Conservation (phyloP, 1,140 invertebrate genomes). For the Holotrichia oblita region DNA sequence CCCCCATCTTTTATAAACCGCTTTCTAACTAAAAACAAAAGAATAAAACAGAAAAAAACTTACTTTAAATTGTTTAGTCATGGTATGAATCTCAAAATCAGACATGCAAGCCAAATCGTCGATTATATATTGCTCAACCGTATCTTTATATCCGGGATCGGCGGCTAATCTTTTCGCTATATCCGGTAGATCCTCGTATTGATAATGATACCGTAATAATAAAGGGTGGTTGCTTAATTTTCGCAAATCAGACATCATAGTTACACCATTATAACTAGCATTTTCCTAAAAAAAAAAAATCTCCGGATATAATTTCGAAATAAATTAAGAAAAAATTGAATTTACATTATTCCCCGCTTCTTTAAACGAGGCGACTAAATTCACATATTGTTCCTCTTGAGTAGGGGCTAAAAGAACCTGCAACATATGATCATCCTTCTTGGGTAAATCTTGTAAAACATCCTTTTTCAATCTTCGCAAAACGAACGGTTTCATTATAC, state of each 20-base stretch:
- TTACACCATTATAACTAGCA: conserved; percentile 68
- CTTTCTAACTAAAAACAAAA: too few species aligned
- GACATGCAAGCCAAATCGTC: conserved; percentile 89
- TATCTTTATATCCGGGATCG: conserved; percentile 79
- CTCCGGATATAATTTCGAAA: not conserved
- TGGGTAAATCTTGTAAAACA: conserved; percentile 84
- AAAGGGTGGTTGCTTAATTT: conserved; percentile 92
- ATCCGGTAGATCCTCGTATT: conserved; percentile 72
- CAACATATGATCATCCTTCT: conserved; percentile 78
- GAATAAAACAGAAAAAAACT: conserved; percentile 47
- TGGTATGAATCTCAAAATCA: conserved; percentile 90
- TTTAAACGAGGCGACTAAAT: conserved; percentile 78
- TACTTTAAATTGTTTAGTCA: conserved; percentile 74
- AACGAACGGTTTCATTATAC: conserved; percentile 96
- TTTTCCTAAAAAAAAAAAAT: conserved; percentile 18
- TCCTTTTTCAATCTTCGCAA: conserved; percentile 87
- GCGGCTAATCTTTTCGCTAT: conserved; percentile 80
- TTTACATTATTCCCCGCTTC: conserved; percentile 68
- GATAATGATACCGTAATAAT: conserved; percentile 81
- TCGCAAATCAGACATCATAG: conserved; percentile 89
- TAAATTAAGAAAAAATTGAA: not conserved
- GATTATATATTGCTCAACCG: conserved; percentile 81
- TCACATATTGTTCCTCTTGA: conserved; percentile 80
- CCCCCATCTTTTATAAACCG: too few species aligned
- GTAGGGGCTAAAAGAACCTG: conserved; percentile 71